Base-by-base conservation (phyloP, 2,113 vertebrate species). In the Pelobates fuscus region DNA sequence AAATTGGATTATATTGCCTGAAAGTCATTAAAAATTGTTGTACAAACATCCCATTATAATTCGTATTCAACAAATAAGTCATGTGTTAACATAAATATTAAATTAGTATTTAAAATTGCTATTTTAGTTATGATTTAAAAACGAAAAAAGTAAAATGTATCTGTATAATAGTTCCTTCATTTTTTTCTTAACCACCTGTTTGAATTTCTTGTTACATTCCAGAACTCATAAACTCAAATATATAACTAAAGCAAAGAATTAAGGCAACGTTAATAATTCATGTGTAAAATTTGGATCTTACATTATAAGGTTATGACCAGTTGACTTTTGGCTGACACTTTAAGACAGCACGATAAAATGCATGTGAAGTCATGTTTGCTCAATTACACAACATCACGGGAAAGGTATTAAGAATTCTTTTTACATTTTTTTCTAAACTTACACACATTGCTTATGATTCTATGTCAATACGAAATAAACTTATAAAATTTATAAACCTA, bases 261-360 rank as follows among this genome's bases (percentile, higher is more conserved):
- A n/a, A 37, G 21, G 32, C n/a, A 23, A 63, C 8, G 8, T 18
- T 25, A 62, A 27, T 21, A 17, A 62, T 64, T 73, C 52, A 65
- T 64, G 32, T 37, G 61, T 12, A 73, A 25, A 55, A 55, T 49
- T 52, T 63, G 44, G 26, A n/a, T 32, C 26, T 32, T 21, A 26
- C 44, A 55, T 54, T 54, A 65, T 27, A 37, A 57, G 60, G 61
- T 73, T 73, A 72, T 72, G 27, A 65, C 44, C 46, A 57, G 44
- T 55, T 73, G 71, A 73, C 71, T 73, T 65, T 65, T 65, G 71
- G 71, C 71, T 73, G 60, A 72, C 70, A 54, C 43, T 54, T 62
- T 52, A 63, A 54, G 60, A 54, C 59, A 41, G 29, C 59, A 54
- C 27, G 8, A 23, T 72, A 24, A 55, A 54, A 73, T 65, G 29